These are phyloP conservation scores for Batillaria attramentaria DNA, from an alignment of 1,140 invertebrate species.

Conservation along the genomic window DNA sequence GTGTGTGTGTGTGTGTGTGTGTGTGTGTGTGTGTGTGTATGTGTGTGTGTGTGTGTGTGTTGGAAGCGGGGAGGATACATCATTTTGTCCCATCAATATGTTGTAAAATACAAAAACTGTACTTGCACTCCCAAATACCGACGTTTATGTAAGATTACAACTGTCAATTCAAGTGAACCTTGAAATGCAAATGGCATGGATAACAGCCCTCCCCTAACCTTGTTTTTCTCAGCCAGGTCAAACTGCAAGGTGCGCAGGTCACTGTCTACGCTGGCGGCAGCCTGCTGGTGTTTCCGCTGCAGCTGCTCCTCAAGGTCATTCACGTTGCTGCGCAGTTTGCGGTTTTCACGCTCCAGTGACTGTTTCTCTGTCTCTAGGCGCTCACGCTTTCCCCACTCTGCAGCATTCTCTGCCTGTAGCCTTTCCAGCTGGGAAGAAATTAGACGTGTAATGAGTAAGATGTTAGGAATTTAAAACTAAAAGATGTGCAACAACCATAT, in stretches of 20 bases:
- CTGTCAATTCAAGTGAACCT: background rate
- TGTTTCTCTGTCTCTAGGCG: conserved; percentile 91
- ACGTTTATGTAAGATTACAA: background rate
- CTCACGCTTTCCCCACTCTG: conserved; percentile 93
- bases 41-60: too few relatives aligned
- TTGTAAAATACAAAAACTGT: too few relatives aligned
- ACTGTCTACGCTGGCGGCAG: conserved; percentile 75
- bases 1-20: too few relatives aligned
- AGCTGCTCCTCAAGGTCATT: conserved; percentile 85
- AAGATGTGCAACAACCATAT: too few relatives aligned
- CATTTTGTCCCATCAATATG: too few relatives aligned
- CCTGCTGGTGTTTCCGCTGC: conserved; percentile 71
- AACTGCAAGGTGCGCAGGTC: conserved; percentile 82
- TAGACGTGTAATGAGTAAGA: background rate
- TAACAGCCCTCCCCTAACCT: conserved; percentile 71
- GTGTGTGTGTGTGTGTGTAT: too few relatives aligned
- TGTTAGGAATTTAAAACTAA: conserved; percentile 8
- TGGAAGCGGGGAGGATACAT: too few relatives aligned
- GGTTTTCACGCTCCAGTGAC: conserved; percentile 89
- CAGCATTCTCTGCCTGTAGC: conserved; percentile 91
- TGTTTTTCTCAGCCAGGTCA: conserved; percentile 82
- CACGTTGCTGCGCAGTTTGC: conserved; percentile 81
- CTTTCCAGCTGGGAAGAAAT: conserved; percentile 78
- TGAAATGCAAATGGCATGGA: background rate
- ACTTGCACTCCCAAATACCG: too few relatives aligned